Base-by-base conservation (phyloP, 2,888 invertebrate species). In the Cephus pygmeus region DNA sequence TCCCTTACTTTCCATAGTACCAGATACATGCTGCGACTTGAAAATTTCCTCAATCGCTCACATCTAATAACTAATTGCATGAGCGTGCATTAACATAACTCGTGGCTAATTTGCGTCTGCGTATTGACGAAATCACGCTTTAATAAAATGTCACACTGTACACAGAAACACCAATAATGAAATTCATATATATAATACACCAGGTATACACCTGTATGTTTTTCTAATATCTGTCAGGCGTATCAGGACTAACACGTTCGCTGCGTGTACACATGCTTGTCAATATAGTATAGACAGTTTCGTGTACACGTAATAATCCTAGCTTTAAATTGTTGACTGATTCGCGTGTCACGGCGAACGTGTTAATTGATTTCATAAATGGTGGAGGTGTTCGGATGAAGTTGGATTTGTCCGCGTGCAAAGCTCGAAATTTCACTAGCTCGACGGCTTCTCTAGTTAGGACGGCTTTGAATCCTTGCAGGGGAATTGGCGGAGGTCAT, bases 401-500 rank as follows among this genome's bases (percentile, higher is more conserved):
- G 23, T 56, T 23, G 6, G 6, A 56, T 56, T 23, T 56, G 9
- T 56, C 23, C 23, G 23, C 56, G 56, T 15, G 56, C 23, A 56
- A 56, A 56, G 56, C 56, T 56, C 56, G 23, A 56, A 23, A 56
- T 23, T 56, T 56, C 56, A 56, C 23, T 56, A 6, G 56, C 56
- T 56, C 56, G 56, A 56, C 9, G 56, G 56, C 56, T 56, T 56
- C 23, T 23, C 9, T 56, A 56, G 56, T 85, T 76, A 85, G 86
- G 84, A 87, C 85, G 84, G 85, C 88, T 90, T 87, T 87, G 88
- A 86, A 88, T 88, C 88, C 89, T 92, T 93, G 86, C 92, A 93
- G 93, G 92, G 92, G 92, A 89, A 91, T 93, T 90, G 90, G 88
- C 87, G 90, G 90, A 81, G 90, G 92, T 85, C 93, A 93, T 89